Percentiles rank a stretch among this genome's conserved stretches.
These are phyloP conservation scores for Antennarius maculatus DNA, from an alignment of 2,797 vertebrate genomes.

Conservation along the genomic window DNA sequence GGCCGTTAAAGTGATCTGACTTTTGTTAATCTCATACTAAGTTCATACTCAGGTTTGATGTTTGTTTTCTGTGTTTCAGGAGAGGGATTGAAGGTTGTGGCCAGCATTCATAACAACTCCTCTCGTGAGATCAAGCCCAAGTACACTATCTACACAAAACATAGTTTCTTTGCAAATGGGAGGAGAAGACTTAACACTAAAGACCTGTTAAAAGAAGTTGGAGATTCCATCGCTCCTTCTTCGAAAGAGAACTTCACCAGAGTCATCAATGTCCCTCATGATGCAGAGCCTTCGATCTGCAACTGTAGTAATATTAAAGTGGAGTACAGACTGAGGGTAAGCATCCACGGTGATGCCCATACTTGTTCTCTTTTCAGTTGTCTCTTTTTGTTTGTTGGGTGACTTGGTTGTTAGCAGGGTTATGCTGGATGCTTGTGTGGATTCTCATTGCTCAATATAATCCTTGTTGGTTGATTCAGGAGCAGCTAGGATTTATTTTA, in stretches of 20 bases:
- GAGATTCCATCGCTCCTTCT: slow-evolving; percentile 85
- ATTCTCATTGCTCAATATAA: too few relatives aligned
- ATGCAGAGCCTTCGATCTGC: slow-evolving; percentile 82
- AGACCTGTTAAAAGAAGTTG: slow-evolving; percentile 87
- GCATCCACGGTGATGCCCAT: slow-evolving; percentile 28
- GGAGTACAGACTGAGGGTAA: slow-evolving; percentile 91
- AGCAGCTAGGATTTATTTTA: too few relatives aligned
- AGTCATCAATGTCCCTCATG: slow-evolving; percentile 85
- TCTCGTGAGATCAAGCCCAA: slow-evolving; percentile 90
- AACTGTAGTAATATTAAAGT: slow-evolving; percentile 89
- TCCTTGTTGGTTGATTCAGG: too few relatives aligned
- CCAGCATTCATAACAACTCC: slow-evolving; percentile 89
- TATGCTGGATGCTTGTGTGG: too few relatives aligned
- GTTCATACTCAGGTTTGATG: not conserved
- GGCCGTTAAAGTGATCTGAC: not conserved
- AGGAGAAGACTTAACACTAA: slow-evolving; percentile 85
- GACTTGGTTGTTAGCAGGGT: too few relatives aligned
- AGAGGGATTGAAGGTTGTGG: slow-evolving; percentile 88
- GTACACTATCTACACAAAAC: slow-evolving; percentile 88
- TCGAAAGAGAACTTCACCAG: slow-evolving; percentile 82
- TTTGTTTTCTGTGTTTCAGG: slow-evolving; percentile 71
- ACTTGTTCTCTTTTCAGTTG: too few relatives aligned
- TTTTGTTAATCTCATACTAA: not conserved
- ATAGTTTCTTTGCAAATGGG: slow-evolving; percentile 88
- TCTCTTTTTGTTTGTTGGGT: too few relatives aligned